These are phyloP conservation scores for Palaemon carinicauda DNA, from an alignment of 1,140 invertebrate genomes.

Conservation along the genomic window DNA sequence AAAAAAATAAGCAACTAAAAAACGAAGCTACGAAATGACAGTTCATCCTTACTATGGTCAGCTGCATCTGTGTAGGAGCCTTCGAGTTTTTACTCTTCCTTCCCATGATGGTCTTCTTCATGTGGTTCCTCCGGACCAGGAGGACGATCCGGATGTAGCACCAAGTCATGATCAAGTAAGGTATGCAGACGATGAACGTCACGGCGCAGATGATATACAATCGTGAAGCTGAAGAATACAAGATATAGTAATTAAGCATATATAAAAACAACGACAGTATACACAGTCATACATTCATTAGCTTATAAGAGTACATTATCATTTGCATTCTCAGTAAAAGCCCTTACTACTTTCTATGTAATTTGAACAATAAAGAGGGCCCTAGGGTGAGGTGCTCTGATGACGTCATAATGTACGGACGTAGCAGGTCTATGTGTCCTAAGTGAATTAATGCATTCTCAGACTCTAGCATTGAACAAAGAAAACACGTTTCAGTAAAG, in stretches of 20 bases:
- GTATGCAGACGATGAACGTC: not conserved
- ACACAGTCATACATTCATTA: not conserved
- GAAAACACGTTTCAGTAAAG: no score
- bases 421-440: no score
- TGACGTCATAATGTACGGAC: not conserved
- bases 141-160: slow-evolving; percentile 32
- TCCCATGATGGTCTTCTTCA: not conserved
- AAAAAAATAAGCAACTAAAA: no score
- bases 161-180: slow-evolving; percentile 14
- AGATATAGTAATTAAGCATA: no score
- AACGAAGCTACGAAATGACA: no score
- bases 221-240: not conserved
- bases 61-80: not conserved
- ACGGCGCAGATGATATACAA: slow-evolving; percentile 7
- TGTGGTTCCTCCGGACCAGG: not conserved
- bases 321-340: no score
- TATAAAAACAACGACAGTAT: no score
- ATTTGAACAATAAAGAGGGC: no score
- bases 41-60: not conserved
- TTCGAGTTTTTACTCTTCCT: not conserved
- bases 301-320: not conserved
- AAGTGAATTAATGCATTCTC: no score
- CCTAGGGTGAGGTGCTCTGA: no score
- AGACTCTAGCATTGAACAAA: no score
- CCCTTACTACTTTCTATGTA: no score